Evolutionary conservation across 2,888 invertebrate genomes (phyloP).

Genomic region (Cecidostiba fungosa): DNA sequence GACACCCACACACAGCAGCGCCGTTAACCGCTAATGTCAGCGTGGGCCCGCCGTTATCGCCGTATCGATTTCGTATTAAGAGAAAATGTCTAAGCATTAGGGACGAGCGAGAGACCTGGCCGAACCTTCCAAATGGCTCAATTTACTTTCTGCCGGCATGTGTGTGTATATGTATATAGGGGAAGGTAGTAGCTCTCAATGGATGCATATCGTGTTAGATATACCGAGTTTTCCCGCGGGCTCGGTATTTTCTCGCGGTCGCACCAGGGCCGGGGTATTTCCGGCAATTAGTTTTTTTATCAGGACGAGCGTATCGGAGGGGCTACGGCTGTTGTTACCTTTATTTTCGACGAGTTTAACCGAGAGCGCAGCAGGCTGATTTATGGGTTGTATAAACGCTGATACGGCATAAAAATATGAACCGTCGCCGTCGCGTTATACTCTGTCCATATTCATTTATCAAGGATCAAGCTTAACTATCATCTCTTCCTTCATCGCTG

Average conservation of each 20-base stretch:
- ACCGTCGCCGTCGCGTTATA: not conserved
- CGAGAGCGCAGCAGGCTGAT: not conserved
- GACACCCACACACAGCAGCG: not conserved
- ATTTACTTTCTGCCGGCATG: conserved; percentile 50
- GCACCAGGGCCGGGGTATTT: not conserved
- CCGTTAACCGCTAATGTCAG: conserved; percentile 59
- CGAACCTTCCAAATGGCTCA: conserved; percentile 39
- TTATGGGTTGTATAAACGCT: not conserved
- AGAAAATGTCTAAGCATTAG: conserved; percentile 63
- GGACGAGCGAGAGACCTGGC: not conserved
- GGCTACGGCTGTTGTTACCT: not conserved
- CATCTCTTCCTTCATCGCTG: not conserved
- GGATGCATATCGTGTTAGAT: not conserved
- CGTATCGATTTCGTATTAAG: conserved; percentile 65
- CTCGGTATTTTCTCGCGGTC: not conserved
- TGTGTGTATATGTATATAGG: not conserved
- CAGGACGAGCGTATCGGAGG: not conserved
- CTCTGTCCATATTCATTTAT: not conserved
- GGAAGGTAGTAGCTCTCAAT: not conserved
- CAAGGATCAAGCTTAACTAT: not conserved
- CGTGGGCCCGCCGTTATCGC: conserved; percentile 41
- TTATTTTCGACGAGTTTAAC: not conserved
- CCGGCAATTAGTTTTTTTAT: conserved; percentile 35
- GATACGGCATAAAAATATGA: not conserved
- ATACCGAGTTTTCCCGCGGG: not conserved